A percentile compares a stretch with the other conserved stretches of the same genome.
Evolutionary conservation across 2,888 invertebrate genomes (phyloP).

Genomic region (Eilema depressum): DNA sequence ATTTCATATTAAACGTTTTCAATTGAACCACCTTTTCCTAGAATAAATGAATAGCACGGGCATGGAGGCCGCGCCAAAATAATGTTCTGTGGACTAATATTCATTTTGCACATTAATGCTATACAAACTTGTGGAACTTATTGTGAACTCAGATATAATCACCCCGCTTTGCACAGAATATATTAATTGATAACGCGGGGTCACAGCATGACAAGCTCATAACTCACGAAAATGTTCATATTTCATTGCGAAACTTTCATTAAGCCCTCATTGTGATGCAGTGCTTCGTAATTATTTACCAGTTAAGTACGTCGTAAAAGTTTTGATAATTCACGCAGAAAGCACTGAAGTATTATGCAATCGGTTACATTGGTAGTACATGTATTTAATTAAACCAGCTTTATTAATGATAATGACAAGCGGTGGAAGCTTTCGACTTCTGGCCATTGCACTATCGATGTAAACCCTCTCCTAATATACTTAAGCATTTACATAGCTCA

Average conservation of each 20-base stretch:
- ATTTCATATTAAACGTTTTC: not conserved
- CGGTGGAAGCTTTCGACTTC: no score
- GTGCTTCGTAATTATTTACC: constrained; percentile 23
- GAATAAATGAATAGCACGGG: not conserved
- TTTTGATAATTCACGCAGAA: constrained; percentile 10
- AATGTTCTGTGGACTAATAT: not conserved
- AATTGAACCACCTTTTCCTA: not conserved
- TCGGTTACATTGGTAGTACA: not conserved
- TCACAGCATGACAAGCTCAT: constrained; percentile 68
- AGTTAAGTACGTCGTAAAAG: constrained; percentile 11
- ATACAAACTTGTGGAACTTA: constrained; percentile 7
- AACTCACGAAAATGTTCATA: constrained; percentile 71
- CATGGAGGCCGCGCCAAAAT: not conserved
- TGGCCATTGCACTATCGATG: no score
- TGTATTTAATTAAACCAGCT: not conserved
- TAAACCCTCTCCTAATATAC: no score
- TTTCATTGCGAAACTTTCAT: constrained; percentile 69
- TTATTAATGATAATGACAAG: no score
- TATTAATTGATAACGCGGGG: constrained; percentile 77
- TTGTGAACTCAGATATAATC: constrained; percentile 40
- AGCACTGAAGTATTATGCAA: not conserved
- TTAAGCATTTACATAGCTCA: no score
- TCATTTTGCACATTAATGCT: not conserved
- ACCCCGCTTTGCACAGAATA: constrained; percentile 65
- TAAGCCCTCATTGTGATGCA: constrained; percentile 46